These are phyloP conservation scores for Chiloscyllium plagiosum DNA, from an alignment of 2,113 vertebrate species.

Conservation along the genomic window DNA sequence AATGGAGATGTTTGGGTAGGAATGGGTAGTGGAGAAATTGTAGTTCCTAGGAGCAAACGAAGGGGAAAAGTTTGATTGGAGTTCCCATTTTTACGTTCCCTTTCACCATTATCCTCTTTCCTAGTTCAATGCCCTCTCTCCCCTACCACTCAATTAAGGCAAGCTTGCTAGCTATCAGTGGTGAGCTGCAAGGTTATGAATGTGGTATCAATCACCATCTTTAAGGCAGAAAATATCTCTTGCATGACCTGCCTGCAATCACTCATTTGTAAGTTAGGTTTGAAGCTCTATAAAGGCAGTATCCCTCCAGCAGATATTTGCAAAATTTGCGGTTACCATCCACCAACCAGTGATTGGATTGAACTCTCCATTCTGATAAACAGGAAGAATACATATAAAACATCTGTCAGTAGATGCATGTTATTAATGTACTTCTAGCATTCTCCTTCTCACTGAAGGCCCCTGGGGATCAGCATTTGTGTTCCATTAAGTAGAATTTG, in stretches of 20 bases:
- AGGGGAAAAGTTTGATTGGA: neutral
- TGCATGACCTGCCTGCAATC: neutral
- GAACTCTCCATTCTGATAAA: too few relatives aligned
- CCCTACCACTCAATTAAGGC: neutral
- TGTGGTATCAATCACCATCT: neutral
- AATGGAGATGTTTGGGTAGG: too few relatives aligned
- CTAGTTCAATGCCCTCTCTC: neutral
- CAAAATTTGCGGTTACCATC: neutral
- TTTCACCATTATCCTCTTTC: neutral
- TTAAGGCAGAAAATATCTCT: neutral
- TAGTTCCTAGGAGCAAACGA: neutral
- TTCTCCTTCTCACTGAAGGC: neutral
- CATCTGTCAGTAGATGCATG: neutral
- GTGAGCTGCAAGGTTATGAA: neutral
- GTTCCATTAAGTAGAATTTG: neutral
- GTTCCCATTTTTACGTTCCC: too few relatives aligned
- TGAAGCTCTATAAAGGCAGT: neutral
- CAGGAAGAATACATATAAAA: neutral
- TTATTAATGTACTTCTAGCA: neutral
- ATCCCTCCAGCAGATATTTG: too few relatives aligned
- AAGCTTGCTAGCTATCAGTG: neutral
- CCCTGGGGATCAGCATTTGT: neutral
- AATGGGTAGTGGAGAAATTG: too few relatives aligned
- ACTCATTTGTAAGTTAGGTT: neutral
- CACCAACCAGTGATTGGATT: neutral